Evolutionary conservation across 2,797 vertebrate species (phyloP).

Genomic region (Tenualosa ilisha): DNA sequence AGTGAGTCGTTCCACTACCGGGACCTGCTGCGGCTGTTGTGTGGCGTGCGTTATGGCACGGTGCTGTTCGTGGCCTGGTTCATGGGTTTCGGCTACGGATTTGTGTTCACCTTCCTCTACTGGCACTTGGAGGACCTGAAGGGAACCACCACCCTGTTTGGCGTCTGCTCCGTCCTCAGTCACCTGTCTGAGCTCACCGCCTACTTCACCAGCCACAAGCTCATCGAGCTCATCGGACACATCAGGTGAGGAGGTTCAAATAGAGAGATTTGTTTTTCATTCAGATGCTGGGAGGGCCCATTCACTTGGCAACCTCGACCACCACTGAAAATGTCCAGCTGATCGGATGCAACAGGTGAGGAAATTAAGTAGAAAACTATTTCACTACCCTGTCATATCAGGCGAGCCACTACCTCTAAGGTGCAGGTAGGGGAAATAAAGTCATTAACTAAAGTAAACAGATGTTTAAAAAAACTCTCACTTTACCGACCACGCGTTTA

Average conservation of each 20-base stretch:
- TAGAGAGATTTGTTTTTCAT: too few species aligned
- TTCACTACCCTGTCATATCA: too few species aligned
- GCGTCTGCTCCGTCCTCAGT: conserved; percentile 92
- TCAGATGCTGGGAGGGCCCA: too few species aligned
- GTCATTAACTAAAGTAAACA: too few species aligned
- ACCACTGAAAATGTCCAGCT: too few species aligned
- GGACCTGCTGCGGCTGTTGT: conserved; percentile 84
- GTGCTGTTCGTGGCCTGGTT: conserved; percentile 98
- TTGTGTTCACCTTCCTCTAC: conserved; percentile 97
- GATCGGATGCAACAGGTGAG: too few species aligned
- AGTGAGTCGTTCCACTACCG: conserved; percentile 27
- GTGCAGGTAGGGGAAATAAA: too few species aligned
- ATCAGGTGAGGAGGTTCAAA: conserved; percentile 78
- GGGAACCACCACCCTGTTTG: conserved; percentile 93
- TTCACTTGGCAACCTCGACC: too few species aligned
- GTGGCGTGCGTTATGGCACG: conserved; percentile 89
- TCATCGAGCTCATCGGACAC: conserved; percentile 95
- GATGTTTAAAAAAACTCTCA: too few species aligned
- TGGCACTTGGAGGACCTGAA: conserved; percentile 96
- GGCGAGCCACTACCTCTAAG: too few species aligned
- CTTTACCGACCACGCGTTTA: conserved; percentile 96
- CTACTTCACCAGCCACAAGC: conserved; percentile 97
- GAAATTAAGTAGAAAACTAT: too few species aligned
- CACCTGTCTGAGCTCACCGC: conserved; percentile 91
- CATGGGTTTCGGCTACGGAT: conserved; percentile 98